phyloP scores from a whole-genome alignment of 2,888 invertebrate genomes.

The Malachius bipustulatus region DNA sequence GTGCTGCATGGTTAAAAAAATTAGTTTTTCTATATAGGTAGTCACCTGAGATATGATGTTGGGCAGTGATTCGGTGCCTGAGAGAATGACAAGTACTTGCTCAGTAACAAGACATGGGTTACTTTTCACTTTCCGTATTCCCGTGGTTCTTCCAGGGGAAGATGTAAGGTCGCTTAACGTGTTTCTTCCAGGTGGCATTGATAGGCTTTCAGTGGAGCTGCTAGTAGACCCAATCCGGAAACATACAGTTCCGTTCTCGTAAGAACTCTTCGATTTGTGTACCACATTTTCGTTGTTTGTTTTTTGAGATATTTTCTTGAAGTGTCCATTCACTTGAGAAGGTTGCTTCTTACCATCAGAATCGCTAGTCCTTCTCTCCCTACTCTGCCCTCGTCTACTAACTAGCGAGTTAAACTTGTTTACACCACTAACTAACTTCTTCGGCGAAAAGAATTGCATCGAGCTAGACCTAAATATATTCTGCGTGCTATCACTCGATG shows the following conservation, averaged over 20 bases:
- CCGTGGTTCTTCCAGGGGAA: slow-evolving; percentile 18
- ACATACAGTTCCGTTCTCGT: slow-evolving; percentile 13
- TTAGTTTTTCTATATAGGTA: no score
- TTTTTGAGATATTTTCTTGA: slow-evolving; percentile 15
- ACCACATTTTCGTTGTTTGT: no score
- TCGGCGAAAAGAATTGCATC: slow-evolving; percentile 33
- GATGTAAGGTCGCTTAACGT: slow-evolving; percentile 20
- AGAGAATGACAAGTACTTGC: slow-evolving; percentile 24
- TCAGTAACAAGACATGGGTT: slow-evolving; percentile 47
- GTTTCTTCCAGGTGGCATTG: slow-evolving; percentile 18
- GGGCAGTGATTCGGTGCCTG: slow-evolving; percentile 55
- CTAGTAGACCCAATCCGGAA: slow-evolving; percentile 26
- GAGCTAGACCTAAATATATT: slow-evolving; percentile 26
- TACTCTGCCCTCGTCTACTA: slow-evolving; percentile 16
- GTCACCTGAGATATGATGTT: slow-evolving; percentile 47
- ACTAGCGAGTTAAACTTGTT: slow-evolving; percentile 24
- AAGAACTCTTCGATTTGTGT: slow-evolving; percentile 9
- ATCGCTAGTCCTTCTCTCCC: slow-evolving; percentile 13
- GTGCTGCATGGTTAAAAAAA: no score
- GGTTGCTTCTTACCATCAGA: slow-evolving; percentile 18
- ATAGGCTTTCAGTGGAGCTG: slow-evolving; percentile 27
- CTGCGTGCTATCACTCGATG: slow-evolving; percentile 19
- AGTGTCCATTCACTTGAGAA: slow-evolving; percentile 7
- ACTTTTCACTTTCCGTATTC: slow-evolving; percentile 44
- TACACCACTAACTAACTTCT: slow-evolving; percentile 36